Evolutionary conservation across 2,888 invertebrate genomes (phyloP), one percentile per base, ranked within the genome.

Genomic region (Oscheius onirici): DNA sequence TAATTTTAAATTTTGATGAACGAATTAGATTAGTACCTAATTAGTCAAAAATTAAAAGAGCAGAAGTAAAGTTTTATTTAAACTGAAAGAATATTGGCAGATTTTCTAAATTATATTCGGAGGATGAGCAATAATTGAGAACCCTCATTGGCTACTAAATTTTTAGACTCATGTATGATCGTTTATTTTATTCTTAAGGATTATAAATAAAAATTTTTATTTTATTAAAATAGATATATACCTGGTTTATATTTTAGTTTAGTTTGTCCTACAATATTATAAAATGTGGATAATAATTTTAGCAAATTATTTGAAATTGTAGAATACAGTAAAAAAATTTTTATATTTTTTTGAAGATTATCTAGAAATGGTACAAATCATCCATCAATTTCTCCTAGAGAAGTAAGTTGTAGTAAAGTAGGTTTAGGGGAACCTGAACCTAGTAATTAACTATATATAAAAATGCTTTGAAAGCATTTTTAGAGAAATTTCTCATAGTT

Each of bases 321-420:
- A 79, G 78, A 81, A 81, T 78, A 79, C 77, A 80, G 80, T 80
- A 82, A 78, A 76, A 75, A 71, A 54, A 61, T 79, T 69, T 81
- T 78, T 78, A 83, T 77, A 55, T 79, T 60, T 72, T 67, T 83
- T 81, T 67, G 85, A 67, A 67, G 88, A 87, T 74, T 68, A 79
- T 75, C 46, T 70, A 60, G 55, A 71, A 73, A 34, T 84, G 81
- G 81, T 82, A 77, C 82, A 81, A 82, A 82, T 81, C 81, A 81
- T 82, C 82, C 82, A 81, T 82, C 82, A 82, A 82, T 78, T 82
- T 76, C 80, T 77, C 72, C 78, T 73, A 80, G 76, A 77, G 80
- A 75, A 82, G 81, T 82, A 82, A 82, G 82, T 82, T 81, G 82
- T 82, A 82, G 82, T 81, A 82, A 80, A 81, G 82, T 82, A 81